Base-by-base conservation (phyloP, 2,888 invertebrate species). In the Andrena praecox region DNA sequence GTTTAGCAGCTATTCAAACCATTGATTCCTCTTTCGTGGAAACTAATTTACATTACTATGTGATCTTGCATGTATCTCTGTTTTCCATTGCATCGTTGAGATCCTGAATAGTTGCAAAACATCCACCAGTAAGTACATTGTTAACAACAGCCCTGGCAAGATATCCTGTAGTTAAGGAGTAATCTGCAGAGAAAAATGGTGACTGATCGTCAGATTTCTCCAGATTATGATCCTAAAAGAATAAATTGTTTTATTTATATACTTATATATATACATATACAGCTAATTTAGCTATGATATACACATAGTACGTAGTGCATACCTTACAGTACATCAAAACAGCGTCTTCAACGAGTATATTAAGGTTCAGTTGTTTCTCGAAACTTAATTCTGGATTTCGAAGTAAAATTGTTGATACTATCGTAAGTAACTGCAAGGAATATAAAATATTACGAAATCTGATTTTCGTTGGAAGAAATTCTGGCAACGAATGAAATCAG, bases 351-450 rank as follows among this genome's bases (percentile, higher is more conserved):
- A 99, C 96, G 77, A 98, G 95, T 86, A 96, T 96, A 94, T 99
- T 98, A 80, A 98, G 95, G 94, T 98, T 96, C 29, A 98, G 95
- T 75, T 96, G 95, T 90, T 97, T 97, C 89, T 96, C 96, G 92
- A 99, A 98, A 84, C 96, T 96, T 60, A 99, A 95, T 94, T 99
- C 99, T 8, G 98, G 99, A 95, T 99, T 99, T 89, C 99, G 95
- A 74, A 97, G 96, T 90, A 99, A 95, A 92, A 99, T 99, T 56
- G 98, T 98, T 16, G 99, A 98, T 50, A 99, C 97, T 87, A 99
- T 98, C 89, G 97, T 97, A 80, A 98, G 94, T 85, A 98, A 94
- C 95, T 98, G 96, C 63, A 96, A 88, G 35, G 12, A 35, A 12
- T 35, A 35, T 35, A 35, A 35, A 35, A 35, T 35, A 35, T 35